Evolutionary conservation across 2,113 vertebrate species (phyloP).

Genomic region (Oryzias woworae): DNA sequence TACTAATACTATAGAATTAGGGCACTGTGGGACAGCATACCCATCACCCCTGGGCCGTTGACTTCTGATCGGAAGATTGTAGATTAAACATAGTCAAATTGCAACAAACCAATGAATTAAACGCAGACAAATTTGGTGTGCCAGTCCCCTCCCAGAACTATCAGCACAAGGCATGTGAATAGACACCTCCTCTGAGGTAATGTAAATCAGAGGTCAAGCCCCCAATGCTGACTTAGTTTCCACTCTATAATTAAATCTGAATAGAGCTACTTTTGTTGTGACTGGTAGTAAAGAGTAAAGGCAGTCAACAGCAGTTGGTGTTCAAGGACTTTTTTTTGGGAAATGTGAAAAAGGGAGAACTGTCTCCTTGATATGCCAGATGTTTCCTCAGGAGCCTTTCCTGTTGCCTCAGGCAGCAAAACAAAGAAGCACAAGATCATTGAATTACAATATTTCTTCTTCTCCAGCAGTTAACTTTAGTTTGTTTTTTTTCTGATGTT

Average conservation of each 20-base stretch:
- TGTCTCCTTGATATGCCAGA: conserved; percentile 58
- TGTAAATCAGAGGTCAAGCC: background rate
- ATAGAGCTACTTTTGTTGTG: conserved; percentile 17
- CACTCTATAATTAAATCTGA: background rate
- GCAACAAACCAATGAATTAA: too few relatives aligned
- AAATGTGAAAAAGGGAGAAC: conserved; percentile 43
- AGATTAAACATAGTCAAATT: too few relatives aligned
- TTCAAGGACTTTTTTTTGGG: conserved; percentile 37
- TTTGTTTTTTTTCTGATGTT: conserved; percentile 2
- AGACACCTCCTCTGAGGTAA: too few relatives aligned
- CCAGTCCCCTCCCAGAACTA: too few relatives aligned
- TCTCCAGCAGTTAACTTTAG: conserved; percentile 19
- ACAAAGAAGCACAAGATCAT: conserved; percentile 56
- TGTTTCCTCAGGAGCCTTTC: conserved; percentile 69
- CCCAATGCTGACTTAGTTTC: background rate
- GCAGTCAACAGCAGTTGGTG: conserved; percentile 13
- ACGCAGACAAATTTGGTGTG: too few relatives aligned
- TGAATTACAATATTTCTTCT: conserved; percentile 51
- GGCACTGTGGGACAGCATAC: too few relatives aligned
- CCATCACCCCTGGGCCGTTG: too few relatives aligned
- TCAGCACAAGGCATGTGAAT: too few relatives aligned
- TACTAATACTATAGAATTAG: too few relatives aligned
- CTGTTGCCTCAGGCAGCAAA: conserved; percentile 45
- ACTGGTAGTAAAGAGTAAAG: conserved; percentile 8
- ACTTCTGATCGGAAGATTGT: too few relatives aligned